These are phyloP conservation scores for Acipenser ruthenus DNA, from an alignment of 2,797 vertebrate genomes.

Conservation along the genomic window DNA sequence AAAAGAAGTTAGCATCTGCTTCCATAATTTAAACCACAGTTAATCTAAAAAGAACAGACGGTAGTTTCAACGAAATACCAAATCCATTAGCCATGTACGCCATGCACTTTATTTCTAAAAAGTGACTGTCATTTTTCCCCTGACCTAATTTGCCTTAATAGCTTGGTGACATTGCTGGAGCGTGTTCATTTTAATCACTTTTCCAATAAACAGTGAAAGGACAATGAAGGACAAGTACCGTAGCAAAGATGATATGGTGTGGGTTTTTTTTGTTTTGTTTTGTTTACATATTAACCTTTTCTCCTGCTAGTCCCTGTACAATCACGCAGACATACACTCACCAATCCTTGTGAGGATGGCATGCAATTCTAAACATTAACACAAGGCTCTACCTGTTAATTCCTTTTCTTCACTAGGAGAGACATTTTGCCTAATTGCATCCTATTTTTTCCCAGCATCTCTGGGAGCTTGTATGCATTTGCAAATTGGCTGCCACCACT, in stretches of 20 bases:
- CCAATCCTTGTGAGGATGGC: too few relatives aligned
- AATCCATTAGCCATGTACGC: slow-evolving; percentile 11
- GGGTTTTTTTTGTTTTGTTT: neutral
- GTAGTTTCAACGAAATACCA: slow-evolving; percentile 4
- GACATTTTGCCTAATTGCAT: too few relatives aligned
- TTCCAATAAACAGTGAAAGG: slow-evolving; percentile 2
- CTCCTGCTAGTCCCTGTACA: too few relatives aligned
- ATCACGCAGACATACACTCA: too few relatives aligned
- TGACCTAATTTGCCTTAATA: slow-evolving; percentile 12
- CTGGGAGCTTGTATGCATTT: too few relatives aligned
- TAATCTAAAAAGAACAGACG: neutral
- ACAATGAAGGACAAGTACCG: neutral
- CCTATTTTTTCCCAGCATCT: too few relatives aligned
- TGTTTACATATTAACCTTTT: neutral
- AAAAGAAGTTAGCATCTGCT: neutral
- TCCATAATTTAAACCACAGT: slow-evolving; percentile 7
- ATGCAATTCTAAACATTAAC: too few relatives aligned
- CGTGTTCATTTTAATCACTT: slow-evolving; percentile 5
- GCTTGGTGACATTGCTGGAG: slow-evolving; percentile 11
- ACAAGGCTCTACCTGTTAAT: too few relatives aligned
- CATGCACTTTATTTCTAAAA: slow-evolving; percentile 8
- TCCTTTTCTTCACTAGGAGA: too few relatives aligned
- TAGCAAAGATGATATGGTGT: neutral
- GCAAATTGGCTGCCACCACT: too few relatives aligned
- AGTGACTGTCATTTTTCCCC: slow-evolving; percentile 10